These are phyloP conservation scores for Oplegnathus fasciatus DNA, from an alignment of 2,113 vertebrate genomes.

Conservation along the genomic window DNA sequence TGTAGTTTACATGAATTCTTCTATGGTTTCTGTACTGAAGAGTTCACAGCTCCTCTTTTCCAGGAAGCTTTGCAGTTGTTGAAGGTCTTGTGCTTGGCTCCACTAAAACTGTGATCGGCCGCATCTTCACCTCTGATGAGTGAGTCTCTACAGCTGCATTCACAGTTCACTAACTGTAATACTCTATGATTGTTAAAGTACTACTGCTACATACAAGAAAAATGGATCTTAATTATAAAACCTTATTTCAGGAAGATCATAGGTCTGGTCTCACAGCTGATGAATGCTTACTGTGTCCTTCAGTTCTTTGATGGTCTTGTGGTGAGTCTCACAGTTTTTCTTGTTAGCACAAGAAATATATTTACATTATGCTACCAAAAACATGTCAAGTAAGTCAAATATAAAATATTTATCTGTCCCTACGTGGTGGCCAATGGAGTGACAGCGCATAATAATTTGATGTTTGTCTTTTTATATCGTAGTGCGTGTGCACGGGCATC, in stretches of 20 bases:
- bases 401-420: slow-evolving; percentile 29
- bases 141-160: slow-evolving; percentile 73
- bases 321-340: slow-evolving; percentile 66
- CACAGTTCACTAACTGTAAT: neutral
- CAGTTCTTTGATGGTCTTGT: slow-evolving; percentile 82
- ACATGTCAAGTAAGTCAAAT: neutral
- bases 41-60: slow-evolving; percentile 9
- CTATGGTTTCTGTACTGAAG: neutral
- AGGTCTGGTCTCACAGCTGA: slow-evolving; percentile 74
- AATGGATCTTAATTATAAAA: neutral
- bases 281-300: slow-evolving; percentile 79
- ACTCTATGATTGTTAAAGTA: neutral
- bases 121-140: slow-evolving; percentile 89
- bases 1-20: neutral
- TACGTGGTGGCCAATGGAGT: slow-evolving; percentile 79
- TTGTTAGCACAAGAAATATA: neutral
- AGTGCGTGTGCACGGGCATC: slow-evolving; percentile 79
- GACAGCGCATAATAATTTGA: neutral
- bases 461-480: neutral
- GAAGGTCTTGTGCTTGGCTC: slow-evolving; percentile 82
- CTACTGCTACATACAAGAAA: neutral
- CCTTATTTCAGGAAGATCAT: slow-evolving; percentile 75
- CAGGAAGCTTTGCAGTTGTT: slow-evolving; percentile 83
- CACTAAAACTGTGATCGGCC: slow-evolving; percentile 86
- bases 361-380: neutral